Base-by-base conservation (phyloP, 30 jellyfish, hydroid and myxozoan genomes). In the Hydractinia echinata region DNA sequence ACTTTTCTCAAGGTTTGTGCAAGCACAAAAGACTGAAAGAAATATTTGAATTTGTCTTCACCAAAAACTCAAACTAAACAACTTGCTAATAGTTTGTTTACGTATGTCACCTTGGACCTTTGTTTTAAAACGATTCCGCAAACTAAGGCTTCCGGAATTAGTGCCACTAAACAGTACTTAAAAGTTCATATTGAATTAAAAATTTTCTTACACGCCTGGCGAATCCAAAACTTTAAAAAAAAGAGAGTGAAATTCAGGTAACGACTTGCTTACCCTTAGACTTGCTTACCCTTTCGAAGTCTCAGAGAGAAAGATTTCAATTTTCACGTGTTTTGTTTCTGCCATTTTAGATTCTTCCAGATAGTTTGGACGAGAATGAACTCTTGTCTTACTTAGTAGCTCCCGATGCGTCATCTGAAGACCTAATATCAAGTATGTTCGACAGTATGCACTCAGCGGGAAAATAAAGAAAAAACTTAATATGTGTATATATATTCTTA, bases 371-470 rank as follows among this genome's bases (percentile, higher is more conserved):
- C 68, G 93, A 92, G 39, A 89, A 91, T 8, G 95, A 82, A 61
- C 94, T 91, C 6, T 52, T 92, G n/a, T 86, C 96, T 5, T 92
- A 92, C 69, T 95, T 92, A 76, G 97, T 94, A 30, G 94, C 97
- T 9, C 98, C 98, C 16, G 98, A 92, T 72, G 66, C 84, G 44
- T 95, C 95, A 54, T 83, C 92, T 44, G 98, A 92, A 71, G 98
- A 92, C 66, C 76, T 92, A 14, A 56, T 83, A 58, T 74, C 87
- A n/a, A 77, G 97, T 44, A 92, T 92, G 96, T 86, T 92, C 30
- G 98, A 92, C 52, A 81, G 87, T 3, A 80, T 80, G 7, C 49
- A 58, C 5, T 50, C 54, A 53, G 77, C 51, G 74, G 18, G 74
- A n/a, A 64, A 30, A 30, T 30, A 30, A 30, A 30, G 44, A 30